A percentile compares a stretch with the other conserved stretches of the same genome.
Conservation (phyloP, 2,888 invertebrate genomes). For the Brachypterus glaber region DNA sequence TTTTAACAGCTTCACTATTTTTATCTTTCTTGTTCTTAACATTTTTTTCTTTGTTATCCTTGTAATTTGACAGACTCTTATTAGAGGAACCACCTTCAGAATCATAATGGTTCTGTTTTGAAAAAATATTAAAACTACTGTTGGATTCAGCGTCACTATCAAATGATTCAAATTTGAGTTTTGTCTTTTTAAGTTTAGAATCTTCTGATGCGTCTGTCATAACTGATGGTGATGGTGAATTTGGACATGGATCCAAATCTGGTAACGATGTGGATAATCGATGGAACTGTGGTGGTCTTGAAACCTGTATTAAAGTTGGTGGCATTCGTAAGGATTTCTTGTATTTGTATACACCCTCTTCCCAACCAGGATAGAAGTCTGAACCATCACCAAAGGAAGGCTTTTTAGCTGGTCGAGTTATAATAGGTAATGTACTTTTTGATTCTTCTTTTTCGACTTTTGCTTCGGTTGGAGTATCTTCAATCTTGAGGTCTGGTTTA, state of each 20-base stretch:
- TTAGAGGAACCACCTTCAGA: conserved; percentile 61
- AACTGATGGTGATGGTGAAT: conserved; percentile 59
- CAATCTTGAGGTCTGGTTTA: conserved; percentile 17
- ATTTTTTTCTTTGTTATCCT: too few relatives aligned
- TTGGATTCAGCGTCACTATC: conserved; percentile 59
- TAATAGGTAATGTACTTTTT: conserved; percentile 15
- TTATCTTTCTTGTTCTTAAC: conserved; percentile 36
- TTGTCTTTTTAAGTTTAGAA: conserved; percentile 23
- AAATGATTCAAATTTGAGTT: conserved; percentile 37
- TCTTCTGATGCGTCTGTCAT: conserved; percentile 46
- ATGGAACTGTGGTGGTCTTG: conserved; percentile 59
- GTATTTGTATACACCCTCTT: conserved; percentile 72
- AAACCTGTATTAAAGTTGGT: conserved; percentile 67
- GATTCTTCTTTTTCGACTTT: conserved; percentile 17
- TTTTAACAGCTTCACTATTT: conserved; percentile 7
- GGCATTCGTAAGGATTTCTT: conserved; percentile 78
- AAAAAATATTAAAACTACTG: conserved; percentile 48
- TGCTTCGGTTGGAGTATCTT: conserved; percentile 38
- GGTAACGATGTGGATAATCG: conserved; percentile 67
- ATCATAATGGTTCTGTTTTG: conserved; percentile 51
- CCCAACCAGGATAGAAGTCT: conserved; percentile 71
- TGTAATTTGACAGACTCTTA: conserved; percentile 47
- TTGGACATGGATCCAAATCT: conserved; percentile 64
- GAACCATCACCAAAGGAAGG: conserved; percentile 61
- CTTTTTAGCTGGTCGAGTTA: conserved; percentile 42